Evolutionary conservation across 2,113 vertebrate species (phyloP), one percentile per base, ranked within the genome.

Genomic region (Pterocles orientalis): DNA sequence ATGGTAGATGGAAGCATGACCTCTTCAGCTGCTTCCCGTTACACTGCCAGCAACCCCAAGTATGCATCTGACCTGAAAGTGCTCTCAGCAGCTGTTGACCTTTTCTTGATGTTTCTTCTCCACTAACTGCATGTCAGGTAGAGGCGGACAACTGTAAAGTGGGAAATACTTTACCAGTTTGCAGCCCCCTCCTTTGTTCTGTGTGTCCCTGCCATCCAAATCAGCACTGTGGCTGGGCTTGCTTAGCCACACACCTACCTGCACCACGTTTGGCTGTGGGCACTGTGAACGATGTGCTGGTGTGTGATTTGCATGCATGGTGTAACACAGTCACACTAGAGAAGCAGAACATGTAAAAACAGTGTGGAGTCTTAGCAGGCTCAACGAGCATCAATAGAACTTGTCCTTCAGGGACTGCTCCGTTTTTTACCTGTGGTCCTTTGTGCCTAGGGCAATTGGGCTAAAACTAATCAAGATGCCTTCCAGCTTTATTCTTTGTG

Each of bases 41-140:
- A 66, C 34, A 18, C 14, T 88, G 65, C 88, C 88, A 76, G 80
- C 83, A 91, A 39, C 48, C 53, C 50, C 65, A 34, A 45, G 77
- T 60, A 13, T n/a, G 45, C 10, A 14, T 81, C 68, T 86, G 85
- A 90, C 80, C 86, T 75, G 50, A 79, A 93, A 89, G 56, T 3
- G 62, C 92, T 82, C 73, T 39, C 41, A 95, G 94, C 96, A 93
- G 80, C 88, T 92, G 86, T 36, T 96, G 94, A 96, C 95, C 94
- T 96, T 95, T 96, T 72, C 64, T 51, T 83, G 82, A 78, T 92
- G 83, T 75, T 94, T 73, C 86, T 78, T 93, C 77, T 48, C 45
- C 2, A 3, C 77, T 92, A 91, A 87, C 81, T 85, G 70, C 86
- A 29, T 2, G 4, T 69, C 92, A 82, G 77, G 88, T 83, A 81